A percentile compares a stretch with the other conserved stretches of the same genome.
Conservation (phyloP, 2,888 invertebrate species). For the Macrophya alboannulata region DNA sequence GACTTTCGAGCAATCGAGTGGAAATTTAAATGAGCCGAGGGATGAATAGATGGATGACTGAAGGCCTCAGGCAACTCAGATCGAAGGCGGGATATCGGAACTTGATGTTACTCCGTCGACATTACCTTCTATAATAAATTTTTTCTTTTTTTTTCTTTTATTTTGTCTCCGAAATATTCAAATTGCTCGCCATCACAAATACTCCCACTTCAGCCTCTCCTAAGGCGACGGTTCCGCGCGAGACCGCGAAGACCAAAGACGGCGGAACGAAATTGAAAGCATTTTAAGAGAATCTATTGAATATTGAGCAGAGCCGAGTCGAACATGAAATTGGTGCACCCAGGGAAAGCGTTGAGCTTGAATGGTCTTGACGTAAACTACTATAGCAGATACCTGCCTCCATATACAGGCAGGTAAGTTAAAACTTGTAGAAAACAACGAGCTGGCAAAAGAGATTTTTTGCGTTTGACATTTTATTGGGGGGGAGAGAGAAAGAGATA, state of each 20-base stretch:
- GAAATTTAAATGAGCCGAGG: constrained; percentile 34
- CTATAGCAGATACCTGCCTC: neutral
- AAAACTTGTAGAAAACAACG: constrained; percentile 35
- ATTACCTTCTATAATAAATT: constrained; percentile 47
- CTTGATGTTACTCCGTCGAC: constrained; percentile 34
- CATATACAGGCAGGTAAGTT: neutral
- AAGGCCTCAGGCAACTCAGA: constrained; percentile 29
- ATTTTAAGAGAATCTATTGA: constrained; percentile 62
- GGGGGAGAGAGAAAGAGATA: neutral
- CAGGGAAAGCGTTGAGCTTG: constrained; percentile 32
- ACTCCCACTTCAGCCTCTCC: constrained; percentile 15
- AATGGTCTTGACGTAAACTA: constrained; percentile 44
- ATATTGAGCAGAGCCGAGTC: constrained; percentile 58
- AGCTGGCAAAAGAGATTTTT: constrained; percentile 36
- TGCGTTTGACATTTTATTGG: constrained; percentile 51
- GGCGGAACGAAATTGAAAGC: constrained; percentile 60
- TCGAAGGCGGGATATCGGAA: constrained; percentile 42
- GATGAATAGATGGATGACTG: constrained; percentile 35
- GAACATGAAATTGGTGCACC: constrained; percentile 52
- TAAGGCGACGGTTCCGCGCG: constrained; percentile 26
- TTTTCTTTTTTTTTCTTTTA: constrained; percentile 29
- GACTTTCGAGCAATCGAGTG: constrained; percentile 23
- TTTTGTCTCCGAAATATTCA: constrained; percentile 49
- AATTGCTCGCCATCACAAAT: constrained; percentile 50
- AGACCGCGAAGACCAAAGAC: constrained; percentile 58